phyloP scores from a whole-genome alignment of 2,797 vertebrate genomes.

The Taeniopygia guttata region DNA sequence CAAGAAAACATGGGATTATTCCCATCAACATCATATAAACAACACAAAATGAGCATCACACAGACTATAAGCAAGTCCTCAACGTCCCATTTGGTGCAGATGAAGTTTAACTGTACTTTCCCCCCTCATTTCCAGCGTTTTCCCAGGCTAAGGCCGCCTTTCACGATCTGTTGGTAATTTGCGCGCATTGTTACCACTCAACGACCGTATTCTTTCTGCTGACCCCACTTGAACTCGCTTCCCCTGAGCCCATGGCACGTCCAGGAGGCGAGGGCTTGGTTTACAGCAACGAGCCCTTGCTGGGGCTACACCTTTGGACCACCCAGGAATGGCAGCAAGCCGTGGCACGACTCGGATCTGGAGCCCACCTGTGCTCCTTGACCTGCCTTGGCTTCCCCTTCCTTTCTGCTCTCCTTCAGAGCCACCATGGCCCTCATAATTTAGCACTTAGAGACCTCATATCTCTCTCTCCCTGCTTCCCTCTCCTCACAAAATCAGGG shows the following conservation, averaged over 20 bases:
- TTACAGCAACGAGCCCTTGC: not conserved
- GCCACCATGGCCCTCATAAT: accelerated
- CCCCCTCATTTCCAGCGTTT: not conserved
- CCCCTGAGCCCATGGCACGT: not conserved
- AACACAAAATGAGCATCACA: accelerated
- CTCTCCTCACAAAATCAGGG: not conserved
- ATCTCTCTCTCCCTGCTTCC: not conserved
- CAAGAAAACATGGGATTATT: not conserved
- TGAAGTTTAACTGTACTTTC: not conserved
- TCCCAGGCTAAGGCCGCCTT: not conserved
- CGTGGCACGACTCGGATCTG: not conserved
- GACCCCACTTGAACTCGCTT: conserved; percentile 44
- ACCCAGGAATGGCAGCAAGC: not conserved
- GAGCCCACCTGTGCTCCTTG: conserved; percentile 56
- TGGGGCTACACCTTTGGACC: conserved; percentile 43
- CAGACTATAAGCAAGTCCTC: not conserved
- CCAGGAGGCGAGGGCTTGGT: conserved; percentile 17
- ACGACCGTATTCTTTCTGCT: not conserved
- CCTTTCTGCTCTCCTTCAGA: not conserved
- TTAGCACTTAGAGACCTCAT: not conserved
- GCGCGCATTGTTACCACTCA: conserved; percentile 30
- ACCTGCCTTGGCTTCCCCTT: conserved; percentile 8
- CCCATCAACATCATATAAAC: not conserved
- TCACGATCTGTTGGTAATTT: conserved; percentile 15
- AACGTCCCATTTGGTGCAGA: not conserved